These are phyloP conservation scores for Diabrotica virgifera DNA, from an alignment of 1,140 invertebrate genomes.

Conservation along the genomic window DNA sequence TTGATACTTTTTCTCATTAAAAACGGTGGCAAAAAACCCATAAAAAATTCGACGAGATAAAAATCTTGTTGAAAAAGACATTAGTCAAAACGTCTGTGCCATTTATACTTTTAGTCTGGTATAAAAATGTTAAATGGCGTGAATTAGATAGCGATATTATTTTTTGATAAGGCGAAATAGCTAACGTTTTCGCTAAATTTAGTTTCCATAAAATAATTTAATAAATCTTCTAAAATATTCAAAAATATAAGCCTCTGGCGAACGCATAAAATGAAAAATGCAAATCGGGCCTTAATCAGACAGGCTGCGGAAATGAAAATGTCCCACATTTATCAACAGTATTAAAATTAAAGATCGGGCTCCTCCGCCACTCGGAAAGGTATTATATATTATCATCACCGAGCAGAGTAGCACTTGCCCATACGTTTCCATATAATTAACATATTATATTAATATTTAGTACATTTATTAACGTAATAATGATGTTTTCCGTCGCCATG, in stretches of 20 bases:
- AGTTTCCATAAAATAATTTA: slow-evolving; percentile 3
- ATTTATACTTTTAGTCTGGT: too few relatives aligned
- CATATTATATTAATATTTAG: too few relatives aligned
- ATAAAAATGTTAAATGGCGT: too few relatives aligned
- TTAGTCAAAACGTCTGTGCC: too few relatives aligned
- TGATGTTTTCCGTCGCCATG: too few relatives aligned
- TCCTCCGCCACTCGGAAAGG: slow-evolving; percentile 4
- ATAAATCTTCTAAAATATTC: background rate
- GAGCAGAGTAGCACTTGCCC: background rate
- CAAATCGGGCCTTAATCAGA: slow-evolving; percentile 17
- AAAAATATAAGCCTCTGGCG: background rate
- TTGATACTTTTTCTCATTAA: too few relatives aligned
- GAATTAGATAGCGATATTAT: background rate
- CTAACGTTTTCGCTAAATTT: background rate
- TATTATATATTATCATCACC: slow-evolving; percentile 17
- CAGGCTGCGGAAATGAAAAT: slow-evolving; percentile 18
- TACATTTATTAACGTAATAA: too few relatives aligned
- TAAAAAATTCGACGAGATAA: too few relatives aligned
- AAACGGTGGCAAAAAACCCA: too few relatives aligned
- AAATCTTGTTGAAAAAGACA: too few relatives aligned
- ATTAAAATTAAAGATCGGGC: slow-evolving; percentile 18
- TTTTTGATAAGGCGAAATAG: background rate
- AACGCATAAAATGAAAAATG: slow-evolving; percentile 19
- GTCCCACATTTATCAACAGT: slow-evolving; percentile 18
- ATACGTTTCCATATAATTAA: too few relatives aligned